Evolutionary conservation across 2,888 invertebrate genomes (phyloP), one percentile per base, ranked within the genome.

Genomic region (Drosophila lacicola): DNA sequence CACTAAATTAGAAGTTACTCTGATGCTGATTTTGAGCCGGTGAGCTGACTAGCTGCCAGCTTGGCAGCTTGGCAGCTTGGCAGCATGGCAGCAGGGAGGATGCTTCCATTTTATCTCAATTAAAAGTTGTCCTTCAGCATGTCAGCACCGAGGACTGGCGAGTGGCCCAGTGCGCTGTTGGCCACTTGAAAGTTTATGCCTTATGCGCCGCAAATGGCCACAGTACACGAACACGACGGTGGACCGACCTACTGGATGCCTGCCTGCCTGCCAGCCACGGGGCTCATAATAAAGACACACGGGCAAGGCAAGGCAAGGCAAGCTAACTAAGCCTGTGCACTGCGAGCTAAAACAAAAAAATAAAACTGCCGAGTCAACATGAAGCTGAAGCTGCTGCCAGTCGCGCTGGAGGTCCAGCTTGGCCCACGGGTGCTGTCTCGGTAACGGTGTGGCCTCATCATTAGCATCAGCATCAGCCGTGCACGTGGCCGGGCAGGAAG

Each of bases 1-100:
- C 88, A 90, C 89, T 88, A 88, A 89, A 89, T 89, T 86, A 88
- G 86, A 89, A 89, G 88, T 89, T 86, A 88, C 79, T 86, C 85
- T 71, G 89, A 67, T 84, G 87, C 83, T 84, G 87, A 88, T 84
- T 86, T 83, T 70, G 36, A 70, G 70, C 72, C 66, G 25, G 66
- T 55, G 29, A 55, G 41, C 42, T 25, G 11, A n/a, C 36, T 29
- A 9, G 25, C 34, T 33, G 42, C n/a, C 14, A 51, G 17, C 8
- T 1, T 14, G 51, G 51, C 51, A 21, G 42, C 13, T n/a, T 9
- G 14, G 41, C 49, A 21, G 34, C n/a, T n/a, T n/a, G 17, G 17
- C 17, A 17, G 17, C 49, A 63, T 54, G 49, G 64, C 58, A 41
- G 29, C 53, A 19, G 25, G 36, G 13, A 9, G 36, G 14, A 36